phyloP scores from a whole-genome alignment of 2,113 vertebrate species.

The Amia ocellicauda region DNA sequence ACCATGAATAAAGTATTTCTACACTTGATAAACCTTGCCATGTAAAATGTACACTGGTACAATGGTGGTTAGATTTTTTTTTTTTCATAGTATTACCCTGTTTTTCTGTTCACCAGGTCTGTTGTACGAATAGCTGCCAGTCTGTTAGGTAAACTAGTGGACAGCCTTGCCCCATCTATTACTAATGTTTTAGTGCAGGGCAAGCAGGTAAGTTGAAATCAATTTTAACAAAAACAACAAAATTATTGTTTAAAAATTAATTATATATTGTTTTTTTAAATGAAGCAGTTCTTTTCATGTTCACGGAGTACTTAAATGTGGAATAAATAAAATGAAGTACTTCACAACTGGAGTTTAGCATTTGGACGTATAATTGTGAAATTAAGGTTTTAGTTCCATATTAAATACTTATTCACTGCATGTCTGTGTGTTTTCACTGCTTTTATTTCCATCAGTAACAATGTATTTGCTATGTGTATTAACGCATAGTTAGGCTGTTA shows the following conservation, averaged over 20 bases:
- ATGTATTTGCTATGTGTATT: too few relatives aligned
- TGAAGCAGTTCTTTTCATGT: conserved; percentile 54
- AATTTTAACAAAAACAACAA: conserved; percentile 41
- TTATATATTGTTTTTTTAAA: not conserved
- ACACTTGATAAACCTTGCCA: too few relatives aligned
- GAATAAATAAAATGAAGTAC: too few relatives aligned
- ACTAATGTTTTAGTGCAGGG: conserved; percentile 99
- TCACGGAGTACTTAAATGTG: conserved; percentile 47
- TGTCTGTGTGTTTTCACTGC: too few relatives aligned
- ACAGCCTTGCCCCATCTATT: conserved; percentile 99
- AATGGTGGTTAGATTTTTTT: conserved; percentile 14
- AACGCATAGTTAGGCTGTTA: too few relatives aligned
- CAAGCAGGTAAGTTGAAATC: conserved; percentile 91
- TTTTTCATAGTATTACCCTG: conserved; percentile 67
- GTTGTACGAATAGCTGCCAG: conserved; percentile 95
- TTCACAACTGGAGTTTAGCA: too few relatives aligned
- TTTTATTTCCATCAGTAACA: too few relatives aligned
- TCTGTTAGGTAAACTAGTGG: conserved; percentile 99
- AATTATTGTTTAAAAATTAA: conserved; percentile 31
- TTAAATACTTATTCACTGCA: too few relatives aligned
- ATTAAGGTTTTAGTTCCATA: too few relatives aligned
- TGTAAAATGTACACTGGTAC: too few relatives aligned
- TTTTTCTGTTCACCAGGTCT: conserved; percentile 86
- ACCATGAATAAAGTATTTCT: too few relatives aligned
- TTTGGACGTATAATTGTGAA: too few relatives aligned